Evolutionary conservation across 2,113 vertebrate species (phyloP), one percentile per base, ranked within the genome.

Genomic region (Pteruthius melanotis): DNA sequence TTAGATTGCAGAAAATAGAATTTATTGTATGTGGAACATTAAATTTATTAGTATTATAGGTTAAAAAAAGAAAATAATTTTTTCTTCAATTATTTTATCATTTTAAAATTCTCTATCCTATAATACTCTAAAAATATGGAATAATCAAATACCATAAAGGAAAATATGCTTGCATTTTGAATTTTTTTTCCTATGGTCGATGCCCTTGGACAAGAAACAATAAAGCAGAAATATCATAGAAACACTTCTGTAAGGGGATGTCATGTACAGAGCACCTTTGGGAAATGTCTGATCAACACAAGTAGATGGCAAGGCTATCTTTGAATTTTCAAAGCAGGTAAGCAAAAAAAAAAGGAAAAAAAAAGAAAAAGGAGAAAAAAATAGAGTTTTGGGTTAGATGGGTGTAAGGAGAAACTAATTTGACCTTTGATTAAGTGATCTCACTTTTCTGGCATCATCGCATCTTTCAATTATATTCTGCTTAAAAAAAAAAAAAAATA

Each of bases 391-490:
- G 92, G 68, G 95, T 97, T 96, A 96, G 60, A 68, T 94, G 76
- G 76, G 70, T 96, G 70, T 86, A 71, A 44, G 60, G 72, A 91
- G 82, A 97, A 96, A 94, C 80, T 94, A 93, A 96, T 97, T 97
- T 96, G 81, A 96, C 82, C 92, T 96, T 93, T 95, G 72, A 85
- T 97, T 85, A 96, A 97, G 92, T 78, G 59, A 87, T 94, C 77
- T 84, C 54, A 80, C 60, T 96, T 97, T 95, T 50, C 85, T 94
- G 50, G 75, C 92, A 90, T 87, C 30, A n/a, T 85, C 95, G 89
- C 74, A 52, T 89, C 89, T 96, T 91, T 98, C 97, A 96, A 92
- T 97, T 97, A 96, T 53, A 84, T 92, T 96, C 60, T 72, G 24
- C 42, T 78, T 47, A 60, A 53, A 59, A 87, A 87, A 80, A 95